Conservation (phyloP, 1,140 invertebrate genomes). For the Trachymyrmex septentrionalis region DNA sequence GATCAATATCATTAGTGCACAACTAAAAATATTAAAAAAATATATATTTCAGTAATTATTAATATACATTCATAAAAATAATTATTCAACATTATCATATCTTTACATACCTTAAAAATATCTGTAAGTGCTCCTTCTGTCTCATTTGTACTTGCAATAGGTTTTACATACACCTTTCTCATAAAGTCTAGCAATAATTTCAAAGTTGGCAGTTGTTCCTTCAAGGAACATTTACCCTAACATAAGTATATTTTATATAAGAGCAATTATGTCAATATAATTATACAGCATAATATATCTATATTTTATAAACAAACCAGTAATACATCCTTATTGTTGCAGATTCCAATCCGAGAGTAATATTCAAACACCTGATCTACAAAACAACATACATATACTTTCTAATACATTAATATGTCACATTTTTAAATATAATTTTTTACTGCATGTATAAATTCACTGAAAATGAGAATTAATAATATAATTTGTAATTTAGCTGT, state of each 20-base stretch:
- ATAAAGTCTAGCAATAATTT: slow-evolving; percentile 68
- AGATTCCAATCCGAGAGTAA: slow-evolving; percentile 72
- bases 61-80: background rate
- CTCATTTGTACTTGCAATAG: background rate
- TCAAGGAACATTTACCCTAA: slow-evolving; percentile 70
- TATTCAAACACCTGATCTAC: slow-evolving; percentile 62
- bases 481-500: background rate
- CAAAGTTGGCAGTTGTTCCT: slow-evolving; percentile 64
- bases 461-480: background rate
- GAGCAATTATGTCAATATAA: background rate
- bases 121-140: slow-evolving; percentile 24
- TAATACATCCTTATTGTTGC: slow-evolving; percentile 60
- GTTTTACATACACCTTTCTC: slow-evolving; percentile 54
- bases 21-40: slow-evolving; percentile 14
- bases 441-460: background rate
- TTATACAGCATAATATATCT: background rate
- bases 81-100: slow-evolving; percentile 12
- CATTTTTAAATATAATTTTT: slow-evolving; percentile 2
- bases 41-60: slow-evolving; percentile 16
- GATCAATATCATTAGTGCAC: slow-evolving; percentile 22
- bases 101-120: slow-evolving; percentile 39
- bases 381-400: slow-evolving; percentile 5
- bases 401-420: background rate
- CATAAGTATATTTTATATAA: background rate
- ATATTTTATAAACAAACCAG: slow-evolving; percentile 60